A percentile compares a stretch with the other conserved stretches of the same genome.
Conservation (phyloP, 1,140 invertebrate genomes). For the Achroia grisella region DNA sequence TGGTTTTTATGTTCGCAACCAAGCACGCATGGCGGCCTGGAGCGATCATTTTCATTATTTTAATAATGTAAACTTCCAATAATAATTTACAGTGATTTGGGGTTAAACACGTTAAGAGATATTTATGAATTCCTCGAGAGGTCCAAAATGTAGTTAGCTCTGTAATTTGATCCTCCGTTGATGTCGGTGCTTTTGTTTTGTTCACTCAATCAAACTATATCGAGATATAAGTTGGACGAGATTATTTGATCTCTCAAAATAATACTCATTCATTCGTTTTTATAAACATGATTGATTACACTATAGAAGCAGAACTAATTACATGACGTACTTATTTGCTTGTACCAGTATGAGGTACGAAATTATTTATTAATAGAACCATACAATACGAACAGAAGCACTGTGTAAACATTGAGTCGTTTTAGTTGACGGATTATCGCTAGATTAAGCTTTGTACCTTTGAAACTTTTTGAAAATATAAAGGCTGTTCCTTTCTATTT, state of each 20-base stretch:
- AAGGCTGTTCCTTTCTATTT: no score
- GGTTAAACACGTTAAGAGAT: conserved; percentile 56
- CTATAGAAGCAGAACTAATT: no score
- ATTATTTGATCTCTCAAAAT: neutral
- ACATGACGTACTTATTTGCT: no score
- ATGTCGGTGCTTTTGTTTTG: conserved; percentile 23
- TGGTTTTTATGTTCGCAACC: conserved; percentile 69
- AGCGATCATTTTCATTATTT: conserved; percentile 73
- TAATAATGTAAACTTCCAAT: conserved; percentile 73
- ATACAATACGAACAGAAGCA: no score
- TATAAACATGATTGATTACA: no score
- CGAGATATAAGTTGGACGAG: neutral
- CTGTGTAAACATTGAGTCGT: no score
- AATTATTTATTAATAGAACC: no score
- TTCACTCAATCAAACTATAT: conserved; percentile 16
- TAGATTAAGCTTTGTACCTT: no score
- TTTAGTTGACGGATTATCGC: no score
- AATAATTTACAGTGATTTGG: conserved; percentile 73
- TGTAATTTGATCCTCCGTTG: conserved; percentile 53
- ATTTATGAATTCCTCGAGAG: conserved; percentile 61
- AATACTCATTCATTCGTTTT: no score
- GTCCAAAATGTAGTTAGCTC: conserved; percentile 41
- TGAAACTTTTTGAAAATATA: no score
- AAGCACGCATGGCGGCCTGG: conserved; percentile 60
- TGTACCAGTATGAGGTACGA: no score